These are phyloP conservation scores for Sebastes oblongus DNA, from an alignment of 2,797 vertebrate species.

Conservation along the genomic window DNA sequence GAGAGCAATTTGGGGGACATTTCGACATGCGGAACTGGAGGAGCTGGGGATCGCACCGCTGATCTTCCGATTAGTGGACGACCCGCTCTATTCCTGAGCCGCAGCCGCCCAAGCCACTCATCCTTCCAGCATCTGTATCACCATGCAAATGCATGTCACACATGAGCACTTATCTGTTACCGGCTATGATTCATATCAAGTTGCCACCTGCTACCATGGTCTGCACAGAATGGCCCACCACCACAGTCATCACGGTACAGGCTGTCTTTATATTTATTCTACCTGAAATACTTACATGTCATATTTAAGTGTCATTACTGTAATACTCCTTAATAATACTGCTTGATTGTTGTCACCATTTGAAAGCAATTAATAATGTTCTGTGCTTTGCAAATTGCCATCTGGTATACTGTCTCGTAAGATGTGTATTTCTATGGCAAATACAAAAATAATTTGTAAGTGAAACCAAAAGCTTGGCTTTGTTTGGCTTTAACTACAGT, in stretches of 20 bases:
- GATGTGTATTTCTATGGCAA: not conserved
- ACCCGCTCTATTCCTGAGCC: not conserved
- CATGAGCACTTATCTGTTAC: not conserved
- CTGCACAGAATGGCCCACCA: not conserved
- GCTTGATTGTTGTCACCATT: not conserved
- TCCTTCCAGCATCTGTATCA: not conserved
- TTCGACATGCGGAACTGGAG: not conserved
- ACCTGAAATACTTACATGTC: not conserved
- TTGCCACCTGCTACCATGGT: not conserved
- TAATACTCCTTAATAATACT: not conserved
- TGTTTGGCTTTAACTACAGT: not conserved
- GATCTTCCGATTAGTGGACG: not conserved
- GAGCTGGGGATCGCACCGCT: not conserved
- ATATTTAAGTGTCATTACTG: not conserved
- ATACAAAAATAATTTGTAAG: not conserved
- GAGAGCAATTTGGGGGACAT: not conserved
- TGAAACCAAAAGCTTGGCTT: not conserved
- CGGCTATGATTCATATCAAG: slow-evolving; percentile 5
- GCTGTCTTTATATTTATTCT: not conserved
- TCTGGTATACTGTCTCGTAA: not conserved
- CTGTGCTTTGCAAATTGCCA: not conserved
- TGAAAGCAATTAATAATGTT: not conserved
- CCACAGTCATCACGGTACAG: not conserved
- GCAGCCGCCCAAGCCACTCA: not conserved
- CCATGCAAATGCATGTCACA: slow-evolving; percentile 2